phyloP scores from a whole-genome alignment of 1,140 invertebrate genomes.

The Sycobia sp. region DNA sequence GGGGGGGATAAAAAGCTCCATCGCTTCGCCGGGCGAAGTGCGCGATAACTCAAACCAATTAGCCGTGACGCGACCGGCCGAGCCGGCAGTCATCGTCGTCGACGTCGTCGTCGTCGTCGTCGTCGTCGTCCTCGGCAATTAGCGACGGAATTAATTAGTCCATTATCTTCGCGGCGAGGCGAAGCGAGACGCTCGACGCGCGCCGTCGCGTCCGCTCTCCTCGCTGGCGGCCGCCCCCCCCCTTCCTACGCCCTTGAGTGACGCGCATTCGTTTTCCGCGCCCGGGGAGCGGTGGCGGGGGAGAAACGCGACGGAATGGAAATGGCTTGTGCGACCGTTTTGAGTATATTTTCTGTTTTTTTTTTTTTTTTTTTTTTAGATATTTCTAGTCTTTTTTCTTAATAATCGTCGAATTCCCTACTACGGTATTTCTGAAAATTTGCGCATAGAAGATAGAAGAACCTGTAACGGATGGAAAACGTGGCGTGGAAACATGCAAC shows the following conservation, averaged over 20 bases:
- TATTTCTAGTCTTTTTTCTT: too few relatives aligned
- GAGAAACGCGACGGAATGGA: too few relatives aligned
- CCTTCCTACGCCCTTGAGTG: constrained; percentile 1
- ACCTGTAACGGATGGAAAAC: too few relatives aligned
- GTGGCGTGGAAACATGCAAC: too few relatives aligned
- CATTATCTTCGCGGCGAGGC: constrained; percentile 48
- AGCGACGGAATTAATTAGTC: constrained; percentile 56
- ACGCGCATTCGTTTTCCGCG: constrained; percentile 37
- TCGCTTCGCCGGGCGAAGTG: constrained; percentile 34
- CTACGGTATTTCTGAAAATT: too few relatives aligned
- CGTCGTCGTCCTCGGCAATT: constrained; percentile 52
- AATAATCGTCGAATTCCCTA: too few relatives aligned
- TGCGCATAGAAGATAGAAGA: too few relatives aligned
- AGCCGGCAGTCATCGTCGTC: too few relatives aligned
- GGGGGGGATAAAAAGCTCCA: constrained; percentile 34
- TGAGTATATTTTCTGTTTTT: too few relatives aligned
- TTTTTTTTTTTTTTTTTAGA: too few relatives aligned
- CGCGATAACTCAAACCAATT: constrained; percentile 52
- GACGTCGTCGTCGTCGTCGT: too few relatives aligned
- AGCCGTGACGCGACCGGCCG: constrained; percentile 44
- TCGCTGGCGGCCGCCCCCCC: not conserved
- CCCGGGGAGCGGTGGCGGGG: constrained; percentile 12
- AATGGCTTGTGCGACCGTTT: too few relatives aligned
- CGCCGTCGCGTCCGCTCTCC: not conserved
- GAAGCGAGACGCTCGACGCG: constrained; percentile 33